phyloP scores from a whole-genome alignment of 2,888 invertebrate species.

The Zele albiditarsus region DNA sequence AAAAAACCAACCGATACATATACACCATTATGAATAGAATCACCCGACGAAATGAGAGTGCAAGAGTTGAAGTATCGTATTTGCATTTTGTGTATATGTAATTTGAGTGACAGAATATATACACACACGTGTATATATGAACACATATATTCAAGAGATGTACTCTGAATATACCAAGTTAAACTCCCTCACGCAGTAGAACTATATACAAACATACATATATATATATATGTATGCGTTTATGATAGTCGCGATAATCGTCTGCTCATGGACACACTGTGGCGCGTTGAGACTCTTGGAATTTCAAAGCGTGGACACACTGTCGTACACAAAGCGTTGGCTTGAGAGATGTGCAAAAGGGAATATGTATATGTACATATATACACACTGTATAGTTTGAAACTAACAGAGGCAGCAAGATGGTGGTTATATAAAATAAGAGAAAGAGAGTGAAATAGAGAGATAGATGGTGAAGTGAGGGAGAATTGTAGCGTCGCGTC shows the following conservation, averaged over 20 bases:
- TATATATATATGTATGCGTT: not conserved
- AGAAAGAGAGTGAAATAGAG: conserved; percentile 25
- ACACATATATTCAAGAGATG: no score
- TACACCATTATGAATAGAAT: not conserved
- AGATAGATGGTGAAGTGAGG: conserved; percentile 20
- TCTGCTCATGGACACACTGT: not conserved
- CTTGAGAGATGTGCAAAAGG: conserved; percentile 30
- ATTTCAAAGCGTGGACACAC: conserved; percentile 42
- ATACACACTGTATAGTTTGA: conserved; percentile 12
- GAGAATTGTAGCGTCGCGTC: conserved; percentile 35
- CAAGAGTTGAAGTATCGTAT: not conserved
- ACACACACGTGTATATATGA: not conserved
- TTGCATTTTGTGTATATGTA: not conserved
- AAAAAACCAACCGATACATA: no score
- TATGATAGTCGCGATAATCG: conserved; percentile 1
- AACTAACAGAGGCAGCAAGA: conserved; percentile 22
- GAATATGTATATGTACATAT: not conserved
- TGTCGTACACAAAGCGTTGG: conserved; percentile 40
- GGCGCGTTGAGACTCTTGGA: conserved; percentile 35
- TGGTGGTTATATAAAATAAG: not conserved
- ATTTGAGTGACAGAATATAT: not conserved
- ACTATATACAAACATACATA: not conserved
- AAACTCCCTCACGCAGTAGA: no score
- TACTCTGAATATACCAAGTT: no score
- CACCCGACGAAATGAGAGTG: not conserved